phyloP scores from a whole-genome alignment of 2,888 invertebrate species.

The Melanostoma scalare region DNA sequence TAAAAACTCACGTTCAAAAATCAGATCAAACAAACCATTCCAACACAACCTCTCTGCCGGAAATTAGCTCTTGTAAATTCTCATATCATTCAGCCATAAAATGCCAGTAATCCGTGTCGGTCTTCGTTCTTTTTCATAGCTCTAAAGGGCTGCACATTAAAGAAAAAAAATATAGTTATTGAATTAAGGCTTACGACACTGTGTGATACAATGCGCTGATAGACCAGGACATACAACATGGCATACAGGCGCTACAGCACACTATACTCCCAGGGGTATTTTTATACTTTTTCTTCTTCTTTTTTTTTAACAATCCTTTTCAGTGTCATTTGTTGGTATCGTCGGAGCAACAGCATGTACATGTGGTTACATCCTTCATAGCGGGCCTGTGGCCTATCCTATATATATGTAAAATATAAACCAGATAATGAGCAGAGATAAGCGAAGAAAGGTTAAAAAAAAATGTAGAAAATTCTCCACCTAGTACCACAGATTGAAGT shows the following conservation, averaged over 20 bases:
- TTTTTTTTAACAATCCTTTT: neutral
- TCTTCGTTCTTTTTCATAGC: constrained; percentile 1
- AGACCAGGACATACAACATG: constrained; percentile 34
- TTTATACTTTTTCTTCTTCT: neutral
- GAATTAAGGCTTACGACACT: constrained; percentile 65
- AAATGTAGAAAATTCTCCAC: constrained; percentile 15
- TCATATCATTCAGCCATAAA: constrained; percentile 30
- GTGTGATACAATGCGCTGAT: constrained; percentile 50
- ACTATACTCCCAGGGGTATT: constrained; percentile 1
- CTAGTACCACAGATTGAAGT: constrained; percentile 47
- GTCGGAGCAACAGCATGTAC: constrained; percentile 38
- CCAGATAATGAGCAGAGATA: constrained; percentile 60
- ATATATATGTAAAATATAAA: constrained; percentile 32
- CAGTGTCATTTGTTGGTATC: constrained; percentile 13
- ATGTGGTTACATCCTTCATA: constrained; percentile 45
- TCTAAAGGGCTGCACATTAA: constrained; percentile 7
- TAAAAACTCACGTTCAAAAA: too few species aligned
- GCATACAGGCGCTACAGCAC: neutral
- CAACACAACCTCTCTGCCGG: constrained; percentile 25
- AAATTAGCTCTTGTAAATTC: constrained; percentile 56
- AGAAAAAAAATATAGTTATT: constrained; percentile 52
- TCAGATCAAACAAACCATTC: neutral
- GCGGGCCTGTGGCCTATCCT: constrained; percentile 40
- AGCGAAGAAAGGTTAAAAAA: constrained; percentile 1
- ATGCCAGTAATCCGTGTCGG: constrained; percentile 24